These are phyloP conservation scores for Nemopilema nomurai DNA, from an alignment of 30 jellyfish, hydroid and myxozoan species.

Conservation along the genomic window DNA sequence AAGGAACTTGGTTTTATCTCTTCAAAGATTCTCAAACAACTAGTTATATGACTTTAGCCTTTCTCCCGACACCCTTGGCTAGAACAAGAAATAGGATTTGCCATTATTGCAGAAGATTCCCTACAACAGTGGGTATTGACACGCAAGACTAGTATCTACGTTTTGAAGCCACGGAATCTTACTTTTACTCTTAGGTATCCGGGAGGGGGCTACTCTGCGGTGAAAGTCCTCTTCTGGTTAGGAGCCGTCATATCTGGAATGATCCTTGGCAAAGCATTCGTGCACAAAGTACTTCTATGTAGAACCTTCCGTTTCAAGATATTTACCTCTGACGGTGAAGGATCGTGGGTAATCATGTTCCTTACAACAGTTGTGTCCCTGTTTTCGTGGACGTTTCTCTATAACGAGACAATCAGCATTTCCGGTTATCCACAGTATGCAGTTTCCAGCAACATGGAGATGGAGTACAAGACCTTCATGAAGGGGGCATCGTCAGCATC, in stretches of 20 bases:
- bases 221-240: slow-evolving; percentile 34
- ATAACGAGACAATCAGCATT: slow-evolving; percentile 19
- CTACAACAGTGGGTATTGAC: too few relatives aligned
- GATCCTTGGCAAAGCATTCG: slow-evolving; percentile 35
- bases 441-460: slow-evolving; percentile 45
- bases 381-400: slow-evolving; percentile 39
- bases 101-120: too few relatives aligned
- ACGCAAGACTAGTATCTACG: too few relatives aligned
- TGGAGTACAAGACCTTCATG: slow-evolving; percentile 48
- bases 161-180: too few relatives aligned
- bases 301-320: slow-evolving; percentile 31
- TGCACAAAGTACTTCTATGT: slow-evolving; percentile 34
- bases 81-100: too few relatives aligned
- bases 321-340: slow-evolving; percentile 43
- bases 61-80: too few relatives aligned
- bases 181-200: neutral
- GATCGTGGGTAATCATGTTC: slow-evolving; percentile 64
- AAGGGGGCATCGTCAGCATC: slow-evolving; percentile 43
- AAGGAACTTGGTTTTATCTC: too few relatives aligned
- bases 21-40: too few relatives aligned
- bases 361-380: slow-evolving; percentile 30
- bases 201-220: slow-evolving; percentile 17
- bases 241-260: slow-evolving; percentile 38
- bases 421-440: slow-evolving; percentile 6
- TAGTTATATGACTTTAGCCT: too few relatives aligned